A percentile compares a stretch with the other conserved stretches of the same genome.
Evolutionary conservation across 2,113 vertebrate genomes (phyloP).

Genomic region (Macaca fascicularis): T2T-MFA8v1.1 NC_088394.1:78007501-78008000

Average conservation of each 20-base stretch:
- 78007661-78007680: background rate
- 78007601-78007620: background rate
- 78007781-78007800: background rate
- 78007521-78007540: background rate
- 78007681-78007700: background rate
- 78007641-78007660: background rate
- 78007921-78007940: background rate
- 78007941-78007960: background rate
- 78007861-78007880: background rate
- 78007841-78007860: background rate
- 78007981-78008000: background rate
- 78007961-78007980: background rate
- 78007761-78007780: background rate
- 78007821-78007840: background rate
- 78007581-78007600: background rate
- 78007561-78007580: background rate
- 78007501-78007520: background rate
- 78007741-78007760: background rate
- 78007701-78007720: background rate
- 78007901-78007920: background rate
- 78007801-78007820: background rate
- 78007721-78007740: constrained; percentile 1
- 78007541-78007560: background rate
- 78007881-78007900: constrained; percentile 11
- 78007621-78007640: background rate